A percentile compares a stretch with the other conserved stretches of the same genome.
These are phyloP conservation scores for Cantharis rustica DNA, from an alignment of 2,888 invertebrate genomes.

Conservation along the genomic window DNA sequence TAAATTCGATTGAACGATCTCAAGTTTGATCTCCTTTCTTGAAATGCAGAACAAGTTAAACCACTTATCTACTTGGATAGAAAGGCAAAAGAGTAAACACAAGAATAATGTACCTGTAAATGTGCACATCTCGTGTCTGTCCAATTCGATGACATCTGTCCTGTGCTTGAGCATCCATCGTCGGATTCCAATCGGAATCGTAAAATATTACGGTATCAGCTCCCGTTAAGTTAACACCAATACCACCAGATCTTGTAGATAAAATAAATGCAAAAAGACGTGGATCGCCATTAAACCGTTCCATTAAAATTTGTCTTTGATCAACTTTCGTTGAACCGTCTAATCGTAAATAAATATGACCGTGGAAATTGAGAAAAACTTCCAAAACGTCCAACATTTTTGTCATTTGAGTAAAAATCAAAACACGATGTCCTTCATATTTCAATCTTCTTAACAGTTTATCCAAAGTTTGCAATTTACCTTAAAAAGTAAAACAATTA, in stretches of 20 bases:
- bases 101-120: constrained; percentile 68
- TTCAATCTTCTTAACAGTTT: constrained; percentile 81
- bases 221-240: constrained; percentile 97
- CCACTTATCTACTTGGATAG: constrained; percentile 33
- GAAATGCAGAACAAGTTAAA: constrained; percentile 27
- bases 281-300: constrained; percentile 93
- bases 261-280: constrained; percentile 97
- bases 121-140: constrained; percentile 98
- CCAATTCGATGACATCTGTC: constrained; percentile 98
- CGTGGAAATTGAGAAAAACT: constrained; percentile 95
- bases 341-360: constrained; percentile 92
- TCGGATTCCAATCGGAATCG: constrained; percentile 99
- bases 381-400: constrained; percentile 98
- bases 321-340: constrained; percentile 97
- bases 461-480: constrained; percentile 90
- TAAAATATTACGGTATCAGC: constrained; percentile 99
- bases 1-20: constrained; percentile 13
- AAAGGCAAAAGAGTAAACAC: constrained; percentile 16
- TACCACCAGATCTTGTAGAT: constrained; percentile 96
- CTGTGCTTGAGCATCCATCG: constrained; percentile 98
- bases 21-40: constrained; percentile 32
- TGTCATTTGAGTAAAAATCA: constrained; percentile 99
- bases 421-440: constrained; percentile 82
- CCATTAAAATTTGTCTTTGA: constrained; percentile 93
- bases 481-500: constrained; percentile 47